A percentile compares a stretch with the other conserved stretches of the same genome.
phyloP scores from a whole-genome alignment of 2,888 invertebrate species.

The Hemithea aestivaria region DNA sequence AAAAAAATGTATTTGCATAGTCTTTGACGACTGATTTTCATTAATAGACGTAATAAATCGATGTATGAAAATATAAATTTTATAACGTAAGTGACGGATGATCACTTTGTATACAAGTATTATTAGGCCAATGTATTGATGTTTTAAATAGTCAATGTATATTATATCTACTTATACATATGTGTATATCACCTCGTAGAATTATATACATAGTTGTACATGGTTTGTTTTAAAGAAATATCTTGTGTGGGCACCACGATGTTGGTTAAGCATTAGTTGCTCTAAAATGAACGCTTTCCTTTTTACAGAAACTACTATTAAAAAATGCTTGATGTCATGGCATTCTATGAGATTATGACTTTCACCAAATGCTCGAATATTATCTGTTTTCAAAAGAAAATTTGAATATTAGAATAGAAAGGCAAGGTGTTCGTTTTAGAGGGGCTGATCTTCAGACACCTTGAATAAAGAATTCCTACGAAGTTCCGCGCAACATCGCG shows the following conservation, averaged over 20 bases:
- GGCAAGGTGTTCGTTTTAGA: constrained; percentile 2
- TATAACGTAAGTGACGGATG: constrained; percentile 15
- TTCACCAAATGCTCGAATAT: too few relatives aligned
- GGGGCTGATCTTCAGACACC: constrained; percentile 1
- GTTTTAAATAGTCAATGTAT: constrained; percentile 47
- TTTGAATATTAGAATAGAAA: neutral
- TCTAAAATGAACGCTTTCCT: too few relatives aligned
- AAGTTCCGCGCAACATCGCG: too few relatives aligned
- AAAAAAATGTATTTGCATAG: constrained; percentile 39
- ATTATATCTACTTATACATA: constrained; percentile 42
- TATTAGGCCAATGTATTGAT: constrained; percentile 46
- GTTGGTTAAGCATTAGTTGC: too few relatives aligned
- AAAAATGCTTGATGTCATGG: too few relatives aligned
- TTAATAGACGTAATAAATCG: constrained; percentile 53
- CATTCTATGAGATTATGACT: too few relatives aligned
- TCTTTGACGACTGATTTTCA: constrained; percentile 74
- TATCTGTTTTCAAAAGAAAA: too few relatives aligned
- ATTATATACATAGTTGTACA: constrained; percentile 12
- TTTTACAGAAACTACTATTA: too few relatives aligned
- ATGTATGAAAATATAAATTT: constrained; percentile 34
- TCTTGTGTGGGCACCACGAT: constrained; percentile 5
- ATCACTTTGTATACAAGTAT: constrained; percentile 53
- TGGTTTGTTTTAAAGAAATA: constrained; percentile 14
- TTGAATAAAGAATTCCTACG: too few relatives aligned
- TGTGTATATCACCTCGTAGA: constrained; percentile 24